Evolutionary conservation across 2,888 invertebrate species (phyloP).

Genomic region (Drosophila mimetica): DNA sequence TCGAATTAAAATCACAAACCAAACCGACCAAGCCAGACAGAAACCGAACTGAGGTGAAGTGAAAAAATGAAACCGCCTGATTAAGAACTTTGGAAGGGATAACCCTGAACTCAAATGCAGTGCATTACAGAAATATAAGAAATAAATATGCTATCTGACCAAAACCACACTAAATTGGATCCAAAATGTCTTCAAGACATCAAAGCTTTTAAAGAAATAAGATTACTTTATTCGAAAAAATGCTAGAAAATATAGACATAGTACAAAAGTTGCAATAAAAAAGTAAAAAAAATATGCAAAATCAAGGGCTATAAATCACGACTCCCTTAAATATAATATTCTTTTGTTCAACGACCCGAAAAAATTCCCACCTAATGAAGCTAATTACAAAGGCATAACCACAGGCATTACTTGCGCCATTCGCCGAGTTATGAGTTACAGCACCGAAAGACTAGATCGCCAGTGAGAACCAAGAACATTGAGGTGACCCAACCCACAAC

Average conservation of each 20-base stretch:
- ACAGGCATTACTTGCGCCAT: slow-evolving; percentile 2
- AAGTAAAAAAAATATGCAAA: no score
- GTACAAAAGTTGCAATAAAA: no score
- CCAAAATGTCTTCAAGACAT: no score
- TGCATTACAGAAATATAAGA: background rate
- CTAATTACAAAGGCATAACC: slow-evolving; percentile 19
- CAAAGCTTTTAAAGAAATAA: no score
- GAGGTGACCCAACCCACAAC: slow-evolving; percentile 36
- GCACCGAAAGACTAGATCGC: background rate
- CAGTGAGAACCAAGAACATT: slow-evolving; percentile 15
- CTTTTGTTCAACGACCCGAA: slow-evolving; percentile 1
- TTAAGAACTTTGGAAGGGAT: slow-evolving; percentile 35
- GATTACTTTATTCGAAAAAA: no score
- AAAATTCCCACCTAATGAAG: slow-evolving; percentile 30
- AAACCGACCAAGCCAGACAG: background rate
- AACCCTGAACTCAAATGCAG: slow-evolving; percentile 29
- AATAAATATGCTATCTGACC: no score
- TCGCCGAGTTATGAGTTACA: slow-evolving; percentile 6
- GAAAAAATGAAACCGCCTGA: slow-evolving; percentile 12
- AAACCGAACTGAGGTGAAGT: slow-evolving; percentile 1
- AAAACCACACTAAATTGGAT: no score
- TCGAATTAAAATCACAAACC: slow-evolving; percentile 17
- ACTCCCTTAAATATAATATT: background rate
- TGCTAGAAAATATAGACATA: no score
- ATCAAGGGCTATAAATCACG: no score